phyloP scores from a whole-genome alignment of 2,888 invertebrate genomes.

The Drosophila anomalata region DNA sequence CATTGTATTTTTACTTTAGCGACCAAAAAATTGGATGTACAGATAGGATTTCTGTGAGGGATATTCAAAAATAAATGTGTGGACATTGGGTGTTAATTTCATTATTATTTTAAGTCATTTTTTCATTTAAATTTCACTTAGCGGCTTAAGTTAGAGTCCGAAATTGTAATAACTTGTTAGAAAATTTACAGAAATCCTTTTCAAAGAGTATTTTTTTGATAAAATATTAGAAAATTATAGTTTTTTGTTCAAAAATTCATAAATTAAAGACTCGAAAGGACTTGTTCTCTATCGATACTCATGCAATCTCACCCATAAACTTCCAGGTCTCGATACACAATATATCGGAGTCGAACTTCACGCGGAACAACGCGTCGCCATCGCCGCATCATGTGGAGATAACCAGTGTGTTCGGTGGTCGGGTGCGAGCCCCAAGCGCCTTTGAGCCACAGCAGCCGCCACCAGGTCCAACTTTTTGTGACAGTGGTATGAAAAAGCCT shows the following conservation, averaged over 20 bases:
- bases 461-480: constrained; percentile 71
- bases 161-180: no score
- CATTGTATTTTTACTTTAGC: neutral
- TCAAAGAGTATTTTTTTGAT: no score
- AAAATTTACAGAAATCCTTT: no score
- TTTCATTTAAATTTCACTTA: neutral
- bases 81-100: constrained; percentile 4
- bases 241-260: no score
- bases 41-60: neutral
- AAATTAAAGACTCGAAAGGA: no score
- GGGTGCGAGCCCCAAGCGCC: constrained; percentile 69
- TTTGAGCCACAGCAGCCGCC: constrained; percentile 69
- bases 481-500: constrained; percentile 59
- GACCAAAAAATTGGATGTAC: neutral
- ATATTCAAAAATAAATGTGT: constrained; percentile 10
- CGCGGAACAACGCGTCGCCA: constrained; percentile 80
- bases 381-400: constrained; percentile 83
- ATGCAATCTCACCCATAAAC: no score
- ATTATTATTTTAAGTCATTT: neutral
- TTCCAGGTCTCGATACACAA: constrained; percentile 83
- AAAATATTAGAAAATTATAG: no score
- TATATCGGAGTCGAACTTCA: constrained; percentile 83
- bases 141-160: no score
- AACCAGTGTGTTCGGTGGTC: constrained; percentile 81
- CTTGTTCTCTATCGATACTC: neutral